Conservation (phyloP, 2,113 vertebrate species). For the Hassar affinis region DNA sequence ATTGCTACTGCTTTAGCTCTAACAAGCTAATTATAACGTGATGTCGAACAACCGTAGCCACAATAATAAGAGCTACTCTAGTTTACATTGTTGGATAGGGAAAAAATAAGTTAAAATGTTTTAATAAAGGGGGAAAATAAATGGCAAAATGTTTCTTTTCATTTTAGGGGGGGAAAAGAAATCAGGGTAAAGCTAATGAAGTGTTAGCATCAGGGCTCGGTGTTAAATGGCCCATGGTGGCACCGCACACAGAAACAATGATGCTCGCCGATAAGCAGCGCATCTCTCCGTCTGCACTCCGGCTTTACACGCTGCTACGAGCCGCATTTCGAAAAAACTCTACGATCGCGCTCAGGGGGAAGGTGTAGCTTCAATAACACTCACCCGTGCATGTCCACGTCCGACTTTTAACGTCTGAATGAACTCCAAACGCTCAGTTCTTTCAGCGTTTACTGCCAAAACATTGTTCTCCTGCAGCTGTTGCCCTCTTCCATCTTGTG, state of each 20-base stretch:
- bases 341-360: background rate
- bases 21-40: slow-evolving; percentile 7
- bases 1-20: background rate
- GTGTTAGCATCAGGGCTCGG: slow-evolving; percentile 17
- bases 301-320: slow-evolving; percentile 38
- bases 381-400: slow-evolving; percentile 75
- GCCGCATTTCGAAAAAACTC: slow-evolving; percentile 46
- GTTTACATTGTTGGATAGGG: background rate
- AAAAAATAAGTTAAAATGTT: background rate
- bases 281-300: slow-evolving; percentile 55
- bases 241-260: slow-evolving; percentile 72
- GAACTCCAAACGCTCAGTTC: slow-evolving; percentile 56
- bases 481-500: slow-evolving; percentile 81
- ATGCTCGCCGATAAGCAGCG: slow-evolving; percentile 62
- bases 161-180: too few species aligned
- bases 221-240: slow-evolving; percentile 60
- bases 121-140: background rate
- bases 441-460: slow-evolving; percentile 74
- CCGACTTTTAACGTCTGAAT: slow-evolving; percentile 58
- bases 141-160: background rate
- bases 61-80: background rate
- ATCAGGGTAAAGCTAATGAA: background rate
- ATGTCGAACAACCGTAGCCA: background rate
- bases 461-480: slow-evolving; percentile 77
- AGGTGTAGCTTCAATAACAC: slow-evolving; percentile 24